Conservation (phyloP, 2,113 vertebrate species). For the Carettochelys insculpta region DNA sequence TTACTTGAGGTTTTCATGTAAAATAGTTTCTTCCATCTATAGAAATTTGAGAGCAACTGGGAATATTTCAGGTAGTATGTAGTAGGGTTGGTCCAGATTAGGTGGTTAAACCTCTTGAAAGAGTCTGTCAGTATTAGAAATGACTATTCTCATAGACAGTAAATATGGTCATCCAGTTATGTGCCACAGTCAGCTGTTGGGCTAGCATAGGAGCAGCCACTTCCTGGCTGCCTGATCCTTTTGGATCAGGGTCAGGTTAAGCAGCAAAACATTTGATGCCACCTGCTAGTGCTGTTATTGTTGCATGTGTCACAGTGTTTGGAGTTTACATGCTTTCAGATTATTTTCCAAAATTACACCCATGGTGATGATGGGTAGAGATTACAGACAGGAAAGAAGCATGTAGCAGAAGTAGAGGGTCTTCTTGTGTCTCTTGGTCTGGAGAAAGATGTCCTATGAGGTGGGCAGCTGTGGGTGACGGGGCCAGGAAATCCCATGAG, state of each 20-base stretch:
- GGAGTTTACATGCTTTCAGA: neutral
- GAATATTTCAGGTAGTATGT: neutral
- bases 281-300: neutral
- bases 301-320: neutral
- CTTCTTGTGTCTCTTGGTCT: neutral
- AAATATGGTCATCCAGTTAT: neutral
- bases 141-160: neutral
- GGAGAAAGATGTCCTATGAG: neutral
- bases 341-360: neutral
- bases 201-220: neutral
- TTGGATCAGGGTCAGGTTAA: neutral
- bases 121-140: neutral
- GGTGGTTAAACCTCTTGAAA: neutral
- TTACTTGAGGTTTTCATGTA: neutral
- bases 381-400: neutral
- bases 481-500: neutral
- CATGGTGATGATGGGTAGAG: neutral
- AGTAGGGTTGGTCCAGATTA: neutral
- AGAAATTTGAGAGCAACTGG: neutral
- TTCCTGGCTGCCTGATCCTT: neutral
- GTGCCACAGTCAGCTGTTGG: neutral
- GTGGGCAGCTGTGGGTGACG: neutral
- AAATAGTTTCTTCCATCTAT: neutral
- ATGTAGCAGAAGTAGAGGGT: neutral
- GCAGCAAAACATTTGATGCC: neutral